phyloP scores from a whole-genome alignment of 1,140 invertebrate genomes.

The Platorchestia sp. region DNA sequence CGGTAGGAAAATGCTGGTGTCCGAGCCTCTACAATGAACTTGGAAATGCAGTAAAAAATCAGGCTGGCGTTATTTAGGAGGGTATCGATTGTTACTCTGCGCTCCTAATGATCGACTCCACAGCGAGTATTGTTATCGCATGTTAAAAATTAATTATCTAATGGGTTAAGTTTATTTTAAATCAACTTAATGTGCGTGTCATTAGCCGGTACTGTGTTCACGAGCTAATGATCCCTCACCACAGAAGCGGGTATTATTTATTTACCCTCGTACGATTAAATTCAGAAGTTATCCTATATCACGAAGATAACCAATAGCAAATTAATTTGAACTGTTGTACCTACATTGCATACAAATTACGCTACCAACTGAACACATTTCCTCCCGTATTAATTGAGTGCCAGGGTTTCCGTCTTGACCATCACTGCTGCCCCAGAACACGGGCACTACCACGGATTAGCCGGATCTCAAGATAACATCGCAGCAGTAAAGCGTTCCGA shows the following conservation, averaged over 20 bases:
- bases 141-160: too few relatives aligned
- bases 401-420: neutral
- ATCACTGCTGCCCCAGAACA: neutral
- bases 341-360: neutral
- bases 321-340: neutral
- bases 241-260: neutral
- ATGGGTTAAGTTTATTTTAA: too few relatives aligned
- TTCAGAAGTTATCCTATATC: neutral
- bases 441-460: neutral
- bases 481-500: neutral
- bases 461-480: neutral
- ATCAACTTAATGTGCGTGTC: too few relatives aligned
- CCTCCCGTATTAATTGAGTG: neutral
- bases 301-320: neutral
- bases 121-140: too few relatives aligned
- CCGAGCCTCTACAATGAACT: too few relatives aligned
- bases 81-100: too few relatives aligned
- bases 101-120: too few relatives aligned
- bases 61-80: too few relatives aligned
- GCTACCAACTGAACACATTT: neutral
- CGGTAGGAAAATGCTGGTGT: too few relatives aligned
- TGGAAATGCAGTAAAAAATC: too few relatives aligned
- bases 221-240: neutral
- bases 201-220: too few relatives aligned
- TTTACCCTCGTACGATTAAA: neutral